Evolutionary conservation across 2,113 vertebrate species (phyloP).

Genomic region (Carettochelys insculpta): DNA sequence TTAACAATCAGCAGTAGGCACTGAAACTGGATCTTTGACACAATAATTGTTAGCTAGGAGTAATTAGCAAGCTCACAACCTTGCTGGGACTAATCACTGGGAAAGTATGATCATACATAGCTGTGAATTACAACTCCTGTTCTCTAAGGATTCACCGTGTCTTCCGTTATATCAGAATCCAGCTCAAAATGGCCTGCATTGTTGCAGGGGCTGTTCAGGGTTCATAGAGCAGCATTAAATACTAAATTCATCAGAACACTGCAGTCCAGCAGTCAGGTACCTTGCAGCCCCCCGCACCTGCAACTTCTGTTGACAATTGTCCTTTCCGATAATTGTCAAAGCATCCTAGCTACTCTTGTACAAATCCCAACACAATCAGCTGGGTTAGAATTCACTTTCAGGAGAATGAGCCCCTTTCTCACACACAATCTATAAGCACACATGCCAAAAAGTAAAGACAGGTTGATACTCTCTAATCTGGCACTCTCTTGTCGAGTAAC

Average conservation of each 20-base stretch:
- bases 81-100: not conserved
- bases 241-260: not conserved
- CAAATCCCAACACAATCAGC: not conserved
- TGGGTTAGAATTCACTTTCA: not conserved
- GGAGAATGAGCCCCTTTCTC: not conserved
- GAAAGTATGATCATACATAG: not conserved
- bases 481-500: too few species aligned
- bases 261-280: not conserved
- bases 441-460: not conserved
- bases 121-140: not conserved
- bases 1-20: accelerated
- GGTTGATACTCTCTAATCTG: too few species aligned
- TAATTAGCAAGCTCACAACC: not conserved
- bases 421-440: not conserved
- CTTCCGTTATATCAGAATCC: not conserved
- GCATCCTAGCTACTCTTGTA: not conserved
- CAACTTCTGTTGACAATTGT: not conserved
- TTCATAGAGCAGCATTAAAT: not conserved
- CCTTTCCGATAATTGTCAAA: not conserved
- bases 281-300: not conserved
- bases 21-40: not conserved
- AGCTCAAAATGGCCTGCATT: not conserved
- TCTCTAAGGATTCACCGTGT: not conserved
- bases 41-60: not conserved
- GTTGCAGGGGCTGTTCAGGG: not conserved